These are phyloP conservation scores for Exocentrus adspersus DNA, from an alignment of 2,888 invertebrate species.

Conservation along the genomic window DNA sequence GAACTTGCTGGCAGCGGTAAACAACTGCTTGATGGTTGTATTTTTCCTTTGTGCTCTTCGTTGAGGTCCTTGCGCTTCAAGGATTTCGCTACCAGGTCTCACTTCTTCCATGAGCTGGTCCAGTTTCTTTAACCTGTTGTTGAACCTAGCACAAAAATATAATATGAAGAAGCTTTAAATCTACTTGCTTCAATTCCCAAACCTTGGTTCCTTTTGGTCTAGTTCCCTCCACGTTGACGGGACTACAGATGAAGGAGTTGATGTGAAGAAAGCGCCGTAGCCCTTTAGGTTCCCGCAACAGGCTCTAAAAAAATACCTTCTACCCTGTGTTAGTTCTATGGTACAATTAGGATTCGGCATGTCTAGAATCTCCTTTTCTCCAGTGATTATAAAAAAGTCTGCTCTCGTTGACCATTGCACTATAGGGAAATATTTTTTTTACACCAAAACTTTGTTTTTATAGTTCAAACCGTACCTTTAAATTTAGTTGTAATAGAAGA, in stretches of 20 bases:
- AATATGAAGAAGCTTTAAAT: neutral
- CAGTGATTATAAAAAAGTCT: slow-evolving; percentile 84
- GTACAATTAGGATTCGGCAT: slow-evolving; percentile 71
- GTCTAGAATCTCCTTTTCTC: slow-evolving; percentile 80
- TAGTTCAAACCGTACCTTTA: slow-evolving; percentile 73
- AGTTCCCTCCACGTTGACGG: slow-evolving; percentile 96
- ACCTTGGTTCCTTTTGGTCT: slow-evolving; percentile 73
- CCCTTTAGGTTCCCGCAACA: slow-evolving; percentile 94
- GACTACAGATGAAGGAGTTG: slow-evolving; percentile 85
- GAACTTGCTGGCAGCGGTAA: slow-evolving; percentile 96
- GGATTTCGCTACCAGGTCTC: slow-evolving; percentile 69
- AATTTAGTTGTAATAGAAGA: slow-evolving; percentile 90
- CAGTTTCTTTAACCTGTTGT: slow-evolving; percentile 76
- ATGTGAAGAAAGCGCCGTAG: slow-evolving; percentile 80
- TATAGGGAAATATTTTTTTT: too few species aligned
- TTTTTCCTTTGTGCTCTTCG: slow-evolving; percentile 79
- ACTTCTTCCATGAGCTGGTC: slow-evolving; percentile 81
- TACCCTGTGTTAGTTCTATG: slow-evolving; percentile 83
- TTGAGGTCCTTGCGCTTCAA: slow-evolving; percentile 73
- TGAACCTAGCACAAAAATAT: too few species aligned
- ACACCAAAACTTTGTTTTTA: too few species aligned
- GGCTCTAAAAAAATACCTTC: slow-evolving; percentile 89
- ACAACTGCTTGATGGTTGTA: slow-evolving; percentile 91
- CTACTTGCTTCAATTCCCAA: slow-evolving; percentile 8
- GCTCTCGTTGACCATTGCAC: slow-evolving; percentile 94